These are phyloP conservation scores for Lutraria rhynchaena DNA, from an alignment of 1,140 invertebrate genomes.

Conservation along the genomic window DNA sequence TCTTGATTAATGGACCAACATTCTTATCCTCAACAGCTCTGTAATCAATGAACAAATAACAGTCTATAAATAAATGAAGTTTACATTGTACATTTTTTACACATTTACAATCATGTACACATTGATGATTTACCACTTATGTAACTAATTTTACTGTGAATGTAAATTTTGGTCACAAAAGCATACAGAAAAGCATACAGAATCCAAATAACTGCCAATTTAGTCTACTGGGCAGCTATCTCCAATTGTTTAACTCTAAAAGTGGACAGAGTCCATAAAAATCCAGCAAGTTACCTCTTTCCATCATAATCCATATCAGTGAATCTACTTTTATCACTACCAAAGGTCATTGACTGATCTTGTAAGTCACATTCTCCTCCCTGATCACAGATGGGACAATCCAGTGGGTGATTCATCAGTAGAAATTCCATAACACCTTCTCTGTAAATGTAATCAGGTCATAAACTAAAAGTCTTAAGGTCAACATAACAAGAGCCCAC, in stretches of 20 bases:
- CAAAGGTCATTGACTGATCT: constrained; percentile 93
- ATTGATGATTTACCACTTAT: too few relatives aligned
- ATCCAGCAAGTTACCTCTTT: constrained; percentile 94
- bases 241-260: too few relatives aligned
- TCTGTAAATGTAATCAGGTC: constrained; percentile 60
- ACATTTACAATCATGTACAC: too few relatives aligned
- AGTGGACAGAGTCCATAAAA: too few relatives aligned
- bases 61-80: too few relatives aligned
- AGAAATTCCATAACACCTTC: constrained; percentile 99
- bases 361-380: constrained; percentile 99
- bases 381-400: constrained; percentile 99
- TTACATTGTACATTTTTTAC: too few relatives aligned
- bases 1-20: constrained; percentile 98
- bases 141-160: too few relatives aligned
- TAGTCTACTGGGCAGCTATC: too few relatives aligned
- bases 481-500: too few relatives aligned
- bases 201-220: too few relatives aligned
- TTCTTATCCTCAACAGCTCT: constrained; percentile 99
- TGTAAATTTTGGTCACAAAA: too few relatives aligned
- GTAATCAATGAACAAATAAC: constrained; percentile 63
- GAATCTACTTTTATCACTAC: constrained; percentile 96
- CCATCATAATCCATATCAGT: constrained; percentile 96
- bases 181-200: too few relatives aligned
- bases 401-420: constrained; percentile 98
- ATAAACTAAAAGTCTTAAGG: background rate